Conservation (phyloP, 2,888 invertebrate genomes). For the Ametastegia equiseti region DNA sequence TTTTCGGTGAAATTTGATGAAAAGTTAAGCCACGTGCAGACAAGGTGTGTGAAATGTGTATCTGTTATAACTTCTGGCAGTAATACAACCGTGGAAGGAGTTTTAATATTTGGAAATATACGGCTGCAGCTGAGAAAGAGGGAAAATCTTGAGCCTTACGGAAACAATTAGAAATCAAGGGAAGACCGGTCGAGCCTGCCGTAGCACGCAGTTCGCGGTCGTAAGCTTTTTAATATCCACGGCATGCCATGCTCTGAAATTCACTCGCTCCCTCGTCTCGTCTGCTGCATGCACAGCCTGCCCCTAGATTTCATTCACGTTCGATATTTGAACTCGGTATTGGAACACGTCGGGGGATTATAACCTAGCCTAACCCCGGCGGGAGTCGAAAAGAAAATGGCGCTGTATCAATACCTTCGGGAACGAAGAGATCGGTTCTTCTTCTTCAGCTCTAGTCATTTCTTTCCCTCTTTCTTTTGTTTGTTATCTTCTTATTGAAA, state of each 20-base stretch:
- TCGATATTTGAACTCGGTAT: conserved; percentile 43
- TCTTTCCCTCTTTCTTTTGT: no score
- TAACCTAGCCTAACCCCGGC: conserved; percentile 14
- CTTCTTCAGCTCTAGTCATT: neutral
- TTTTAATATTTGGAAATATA: conserved; percentile 3
- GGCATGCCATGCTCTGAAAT: conserved; percentile 27
- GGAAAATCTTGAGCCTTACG: neutral
- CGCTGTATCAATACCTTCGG: neutral
- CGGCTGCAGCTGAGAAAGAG: neutral
- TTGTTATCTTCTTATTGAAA: no score
- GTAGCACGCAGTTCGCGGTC: neutral
- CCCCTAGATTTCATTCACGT: conserved; percentile 26
- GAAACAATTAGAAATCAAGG: conserved; percentile 31
- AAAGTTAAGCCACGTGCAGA: neutral
- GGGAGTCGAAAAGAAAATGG: neutral
- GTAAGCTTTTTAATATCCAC: conserved; percentile 38
- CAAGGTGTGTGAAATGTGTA: neutral
- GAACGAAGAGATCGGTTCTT: neutral
- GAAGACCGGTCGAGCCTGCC: neutral
- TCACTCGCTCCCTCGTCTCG: conserved; percentile 2
- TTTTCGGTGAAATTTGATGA: neutral
- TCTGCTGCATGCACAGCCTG: neutral
- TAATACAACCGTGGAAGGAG: neutral
- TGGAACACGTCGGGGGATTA: conserved; percentile 30
- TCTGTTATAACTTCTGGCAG: neutral